Conservation (phyloP, 2,888 invertebrate species). For the Hyposoter dolosus region DNA sequence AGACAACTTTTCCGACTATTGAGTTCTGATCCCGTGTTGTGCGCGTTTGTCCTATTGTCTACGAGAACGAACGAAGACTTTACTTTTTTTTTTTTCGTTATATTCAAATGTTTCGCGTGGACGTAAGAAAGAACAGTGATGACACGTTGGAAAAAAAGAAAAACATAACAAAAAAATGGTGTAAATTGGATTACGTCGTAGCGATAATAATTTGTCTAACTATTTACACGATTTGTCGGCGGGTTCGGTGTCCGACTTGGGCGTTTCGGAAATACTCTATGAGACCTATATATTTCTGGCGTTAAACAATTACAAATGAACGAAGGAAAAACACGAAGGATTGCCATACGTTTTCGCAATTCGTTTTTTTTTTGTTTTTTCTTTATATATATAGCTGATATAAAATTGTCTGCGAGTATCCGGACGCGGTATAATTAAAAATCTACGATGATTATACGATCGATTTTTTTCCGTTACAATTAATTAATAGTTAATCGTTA, state of each 20-base stretch:
- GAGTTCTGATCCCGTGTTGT: slow-evolving; percentile 57
- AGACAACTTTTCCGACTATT: slow-evolving; percentile 52
- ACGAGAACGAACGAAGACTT: slow-evolving; percentile 36
- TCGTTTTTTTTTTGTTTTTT: slow-evolving; percentile 30
- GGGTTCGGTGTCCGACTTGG: slow-evolving; percentile 59
- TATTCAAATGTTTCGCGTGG: not conserved
- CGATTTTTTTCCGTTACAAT: slow-evolving; percentile 72
- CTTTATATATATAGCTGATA: slow-evolving; percentile 38
- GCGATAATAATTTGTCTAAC: slow-evolving; percentile 73
- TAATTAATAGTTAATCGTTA: slow-evolving; percentile 74
- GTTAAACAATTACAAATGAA: slow-evolving; percentile 21
- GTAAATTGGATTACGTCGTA: slow-evolving; percentile 63
- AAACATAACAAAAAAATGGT: slow-evolving; percentile 52
- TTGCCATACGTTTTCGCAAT: slow-evolving; percentile 41
- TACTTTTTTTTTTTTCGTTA: not conserved
- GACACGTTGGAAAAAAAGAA: slow-evolving; percentile 39
- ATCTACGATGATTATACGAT: slow-evolving; percentile 77
- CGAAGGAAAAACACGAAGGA: slow-evolving; percentile 47
- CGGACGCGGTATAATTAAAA: slow-evolving; percentile 72
- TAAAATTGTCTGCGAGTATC: slow-evolving; percentile 65
- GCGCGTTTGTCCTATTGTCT: slow-evolving; percentile 51
- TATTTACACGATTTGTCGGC: slow-evolving; percentile 72
- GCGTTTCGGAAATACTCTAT: slow-evolving; percentile 57
- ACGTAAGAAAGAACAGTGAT: slow-evolving; percentile 32
- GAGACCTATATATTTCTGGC: slow-evolving; percentile 56